Percentiles rank a stretch among this genome's conserved stretches.
Conservation (phyloP, 1,140 invertebrate species). For the Caligus rogercresseyi region DNA sequence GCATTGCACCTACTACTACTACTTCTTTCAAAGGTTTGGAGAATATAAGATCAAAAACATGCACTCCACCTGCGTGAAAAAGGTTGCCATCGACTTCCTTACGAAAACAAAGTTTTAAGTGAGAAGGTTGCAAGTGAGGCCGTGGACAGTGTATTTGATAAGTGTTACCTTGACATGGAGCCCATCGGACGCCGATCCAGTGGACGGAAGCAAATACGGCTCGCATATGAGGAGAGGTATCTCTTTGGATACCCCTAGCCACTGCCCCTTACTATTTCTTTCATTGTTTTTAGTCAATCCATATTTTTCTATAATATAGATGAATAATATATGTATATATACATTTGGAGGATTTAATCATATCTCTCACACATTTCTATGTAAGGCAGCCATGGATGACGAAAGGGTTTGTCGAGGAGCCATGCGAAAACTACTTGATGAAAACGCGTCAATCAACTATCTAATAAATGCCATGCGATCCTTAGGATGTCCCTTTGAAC, state of each 20-base stretch:
- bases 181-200: slow-evolving; percentile 67
- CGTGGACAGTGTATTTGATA: slow-evolving; percentile 11
- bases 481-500: slow-evolving; percentile 23
- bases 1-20: slow-evolving; percentile 5
- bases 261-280: slow-evolving; percentile 14
- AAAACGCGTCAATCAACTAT: slow-evolving; percentile 17
- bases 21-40: not conserved
- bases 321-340: not conserved
- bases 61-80: not conserved
- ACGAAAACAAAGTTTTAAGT: slow-evolving; percentile 2
- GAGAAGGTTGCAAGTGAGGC: not conserved
- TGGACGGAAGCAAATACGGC: slow-evolving; percentile 49
- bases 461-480: slow-evolving; percentile 23
- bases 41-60: not conserved
- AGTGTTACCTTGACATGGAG: slow-evolving; percentile 58
- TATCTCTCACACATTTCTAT: not conserved
- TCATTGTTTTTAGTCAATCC: slow-evolving; percentile 15
- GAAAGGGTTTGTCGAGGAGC: not conserved
- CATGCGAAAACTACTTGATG: not conserved
- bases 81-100: not conserved
- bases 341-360: not conserved
- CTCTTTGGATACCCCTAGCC: slow-evolving; percentile 51
- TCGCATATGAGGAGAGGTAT: slow-evolving; percentile 53
- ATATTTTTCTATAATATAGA: slow-evolving; percentile 3
- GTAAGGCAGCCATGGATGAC: not conserved